Base-by-base conservation (phyloP, 2,888 invertebrate genomes). In the Scaptomyza tumidula region DNA sequence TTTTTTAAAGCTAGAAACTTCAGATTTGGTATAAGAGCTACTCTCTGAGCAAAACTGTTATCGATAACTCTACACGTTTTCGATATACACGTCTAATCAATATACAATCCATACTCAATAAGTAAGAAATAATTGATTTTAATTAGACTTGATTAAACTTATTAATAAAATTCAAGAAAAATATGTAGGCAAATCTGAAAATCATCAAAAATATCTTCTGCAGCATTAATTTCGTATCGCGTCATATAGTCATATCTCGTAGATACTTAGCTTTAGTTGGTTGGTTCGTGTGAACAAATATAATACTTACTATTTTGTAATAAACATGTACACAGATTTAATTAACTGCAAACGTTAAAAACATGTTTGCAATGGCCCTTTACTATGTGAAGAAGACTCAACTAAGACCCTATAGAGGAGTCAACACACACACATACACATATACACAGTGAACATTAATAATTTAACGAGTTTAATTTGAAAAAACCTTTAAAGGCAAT, bases 401-500 rank as follows among this genome's bases (percentile, higher is more conserved):
- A 57, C 39, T 14, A 33, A 68, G 57, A 57, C 68, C 62, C 67
- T 59, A 52, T 57, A 60, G 54, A 54, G 45, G 76, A 57, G 65
- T 68, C 62, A 63, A 66, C 73, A 64, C 64, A 70, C 66, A 66
- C 10, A 9, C 39, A n/a, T 6, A n/a, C n/a, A 1, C 37, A 37
- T 10, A 37, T 5, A 37, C 6, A 63, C 65, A 78, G 66, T 74
- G 57, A 76, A 14, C 41, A 41, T 41, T 41, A 41, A 41, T 86
- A 74, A 74, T 85, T 85, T 85, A 85, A 85, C 78, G 82, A 86
- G 78, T 86, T 86, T 84, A 86, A 86, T 86, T 85, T 86, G 85
- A 85, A 85, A 85, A 86, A 86, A 85, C 86, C 82, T 87, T 86
- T 87, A 86, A 86, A 77, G 82, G 87, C 82, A 86, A 86, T 86